phyloP scores from a whole-genome alignment of 2,888 invertebrate genomes.

The Saturnia pavonia region DNA sequence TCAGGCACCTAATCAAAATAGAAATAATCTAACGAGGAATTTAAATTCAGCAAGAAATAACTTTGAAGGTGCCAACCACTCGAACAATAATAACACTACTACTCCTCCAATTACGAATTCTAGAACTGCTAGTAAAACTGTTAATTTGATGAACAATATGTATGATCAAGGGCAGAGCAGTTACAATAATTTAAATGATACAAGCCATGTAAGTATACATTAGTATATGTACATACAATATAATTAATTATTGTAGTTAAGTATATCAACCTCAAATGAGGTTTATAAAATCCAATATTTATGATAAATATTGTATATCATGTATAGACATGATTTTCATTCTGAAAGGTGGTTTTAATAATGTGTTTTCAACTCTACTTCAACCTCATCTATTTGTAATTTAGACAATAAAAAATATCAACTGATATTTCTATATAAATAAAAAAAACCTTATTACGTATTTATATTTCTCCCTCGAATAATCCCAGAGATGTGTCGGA shows the following conservation, averaged over 20 bases:
- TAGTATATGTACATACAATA: background rate
- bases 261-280: background rate
- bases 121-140: slow-evolving; percentile 66
- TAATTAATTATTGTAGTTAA: background rate
- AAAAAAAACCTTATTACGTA: too few relatives aligned
- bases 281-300: background rate
- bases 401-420: too few relatives aligned
- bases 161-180: slow-evolving; percentile 71
- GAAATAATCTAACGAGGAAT: slow-evolving; percentile 73
- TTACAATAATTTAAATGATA: slow-evolving; percentile 71
- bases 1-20: slow-evolving; percentile 69
- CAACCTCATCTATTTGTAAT: too few relatives aligned
- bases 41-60: slow-evolving; percentile 71
- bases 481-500: too few relatives aligned
- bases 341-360: too few relatives aligned
- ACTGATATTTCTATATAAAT: too few relatives aligned
- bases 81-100: slow-evolving; percentile 65
- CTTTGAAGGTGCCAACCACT: slow-evolving; percentile 61
- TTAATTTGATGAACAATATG: slow-evolving; percentile 77
- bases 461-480: too few relatives aligned
- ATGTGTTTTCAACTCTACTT: too few relatives aligned
- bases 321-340: too few relatives aligned
- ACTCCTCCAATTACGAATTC: slow-evolving; percentile 59
- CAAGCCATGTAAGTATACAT: slow-evolving; percentile 60
- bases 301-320: background rate